Base-by-base conservation (phyloP, 2,888 invertebrate species). In the Rhorus exstirpatorius region DNA sequence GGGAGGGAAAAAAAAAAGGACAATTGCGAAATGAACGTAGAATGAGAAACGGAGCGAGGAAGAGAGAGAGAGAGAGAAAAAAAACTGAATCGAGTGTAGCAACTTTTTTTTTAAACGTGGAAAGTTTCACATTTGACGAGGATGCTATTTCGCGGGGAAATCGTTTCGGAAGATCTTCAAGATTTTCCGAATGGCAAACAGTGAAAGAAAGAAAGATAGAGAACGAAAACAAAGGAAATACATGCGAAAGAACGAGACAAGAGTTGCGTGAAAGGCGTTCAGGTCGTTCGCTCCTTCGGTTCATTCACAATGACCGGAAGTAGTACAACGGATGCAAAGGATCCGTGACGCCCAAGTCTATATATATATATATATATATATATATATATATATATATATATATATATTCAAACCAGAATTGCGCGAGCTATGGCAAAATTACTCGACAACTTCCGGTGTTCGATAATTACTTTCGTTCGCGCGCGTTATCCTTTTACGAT, bases 281-380 rank as follows among this genome's bases (percentile, higher is more conserved):
- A 8, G 10, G 10, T 70, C 79, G 72, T 72, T 72, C 67, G 80
- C 38, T 80, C 70, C 75, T 80, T 76, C 2, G 58, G 38, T 74
- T 72, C 67, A 77, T 77, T 77, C 71, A 81, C 81, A 81, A 81
- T 81, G 81, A 81, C 77, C 81, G 81, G 81, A 81, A 77, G 81
- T 77, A 55, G 77, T 81, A 81, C 2, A 38, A 81, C 71, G 65
- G 71, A 81, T 65, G 58, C 41, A 51, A 71, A 76, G 71, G 61
- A 76, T 60, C 65, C 81, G 71, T 76, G 76, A 81, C 81, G 76
- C 65, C 19, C 44, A 61, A 26, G 44, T 74, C 79, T n/a, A 68
- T 75, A 74, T 68, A 74, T 74, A 79, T 74, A 44, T 63, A 14
- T 53, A 17, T 26, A 17, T 17, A 53, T 53, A 53, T 53, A 68